Base-by-base conservation (phyloP, 2,797 vertebrate genomes). In the Poeciliopsis paucimaculata region DNA sequence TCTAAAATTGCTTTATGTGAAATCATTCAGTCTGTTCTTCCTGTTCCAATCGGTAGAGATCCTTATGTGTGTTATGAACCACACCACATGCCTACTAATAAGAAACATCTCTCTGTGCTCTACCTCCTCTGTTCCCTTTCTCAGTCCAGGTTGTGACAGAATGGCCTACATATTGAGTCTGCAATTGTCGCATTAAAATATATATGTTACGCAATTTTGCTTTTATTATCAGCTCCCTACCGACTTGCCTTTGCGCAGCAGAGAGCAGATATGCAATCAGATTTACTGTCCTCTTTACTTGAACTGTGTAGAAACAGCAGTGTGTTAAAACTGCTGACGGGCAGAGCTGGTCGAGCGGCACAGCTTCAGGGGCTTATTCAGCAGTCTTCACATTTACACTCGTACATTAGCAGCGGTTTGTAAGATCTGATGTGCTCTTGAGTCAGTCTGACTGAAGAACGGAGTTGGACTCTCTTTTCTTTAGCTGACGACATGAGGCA, bases 301-400 rank as follows among this genome's bases (percentile, higher is more conserved):
- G 84, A 76, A 84, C 78, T 66, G 81, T 86, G 83, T 78, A 66
- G 79, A 66, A 87, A 86, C 84, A 79, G 86, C 81, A 81, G 87
- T 82, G 68, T 70, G 68, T 0, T 76, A 5, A 87, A 89, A 91
- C 76, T 84, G 91, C 89, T 79, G 87, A 91, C 81, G 43, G 11
- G 76, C 66, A 73, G 73, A 77, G 51, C 57, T n/a, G 72, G 78
- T 78, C 49, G 75, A 75, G 77, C 49, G 71, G 73, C 62, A 34
- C 51, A 26, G 77, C 55, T 78, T 31, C 34, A 77, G 53, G 34
- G 83, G 51, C 82, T 79, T 43, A 36, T 80, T 82, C 60, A 72
- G 75, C 68, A 79, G 5, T 72, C 66, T 36, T 82, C 36, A 34
- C 34, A 10, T 18, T 62, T 10, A 76, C 47, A 45, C 62, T 4